These are phyloP conservation scores for Amazona ochrocephala DNA, from an alignment of 2,797 vertebrate species.

Conservation along the genomic window DNA sequence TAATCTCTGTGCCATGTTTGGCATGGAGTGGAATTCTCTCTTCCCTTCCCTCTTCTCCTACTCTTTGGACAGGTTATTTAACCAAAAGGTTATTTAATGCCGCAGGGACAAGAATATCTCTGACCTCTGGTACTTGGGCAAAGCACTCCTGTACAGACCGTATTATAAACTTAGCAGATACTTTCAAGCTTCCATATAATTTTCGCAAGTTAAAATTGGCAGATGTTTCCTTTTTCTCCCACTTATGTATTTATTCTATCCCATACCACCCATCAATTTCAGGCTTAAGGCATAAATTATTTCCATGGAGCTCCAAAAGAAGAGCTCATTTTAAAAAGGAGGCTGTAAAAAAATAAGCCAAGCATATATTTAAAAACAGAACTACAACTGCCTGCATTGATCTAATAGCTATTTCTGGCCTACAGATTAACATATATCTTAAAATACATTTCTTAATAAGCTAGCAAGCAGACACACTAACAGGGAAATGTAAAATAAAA, in stretches of 20 bases:
- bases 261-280: slow-evolving; percentile 45
- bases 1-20: slow-evolving; percentile 24
- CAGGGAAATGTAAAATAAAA: background rate
- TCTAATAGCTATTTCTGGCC: background rate
- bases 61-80: slow-evolving; percentile 9
- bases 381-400: background rate
- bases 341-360: background rate
- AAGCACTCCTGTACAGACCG: background rate
- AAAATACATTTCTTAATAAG: background rate
- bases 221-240: slow-evolving; percentile 60
- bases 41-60: slow-evolving; percentile 21
- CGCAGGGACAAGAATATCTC: slow-evolving; percentile 14
- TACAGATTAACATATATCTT: background rate
- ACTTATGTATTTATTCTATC: slow-evolving; percentile 37
- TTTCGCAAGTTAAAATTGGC: slow-evolving; percentile 48
- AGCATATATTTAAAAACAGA: background rate
- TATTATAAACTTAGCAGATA: slow-evolving; percentile 36
- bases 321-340: background rate
- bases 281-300: slow-evolving; percentile 48
- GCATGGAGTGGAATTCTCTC: slow-evolving; percentile 51
- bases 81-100: slow-evolving; percentile 9
- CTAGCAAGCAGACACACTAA: background rate
- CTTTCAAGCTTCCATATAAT: slow-evolving; percentile 38
- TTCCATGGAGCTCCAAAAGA: slow-evolving; percentile 17
- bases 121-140: slow-evolving; percentile 2